Percentiles rank a stretch among this genome's conserved stretches.
These are phyloP conservation scores for Ypsolopha scabrella DNA, from an alignment of 2,888 invertebrate genomes.

Conservation along the genomic window DNA sequence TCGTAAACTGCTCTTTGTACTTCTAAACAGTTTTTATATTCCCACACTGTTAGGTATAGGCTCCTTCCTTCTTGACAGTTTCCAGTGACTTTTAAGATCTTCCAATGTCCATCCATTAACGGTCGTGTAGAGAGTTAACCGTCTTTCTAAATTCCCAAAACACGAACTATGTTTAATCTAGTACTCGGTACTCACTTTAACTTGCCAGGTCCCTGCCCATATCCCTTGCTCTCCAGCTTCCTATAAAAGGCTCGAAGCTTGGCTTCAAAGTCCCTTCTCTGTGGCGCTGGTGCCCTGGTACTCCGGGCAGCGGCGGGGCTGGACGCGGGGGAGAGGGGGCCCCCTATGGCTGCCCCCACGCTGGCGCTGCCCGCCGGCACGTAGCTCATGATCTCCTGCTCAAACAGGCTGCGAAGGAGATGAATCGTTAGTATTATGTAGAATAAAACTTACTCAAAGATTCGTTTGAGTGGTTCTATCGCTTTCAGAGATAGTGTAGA, in stretches of 20 bases:
- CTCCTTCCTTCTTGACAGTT: too few relatives aligned
- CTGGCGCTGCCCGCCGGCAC: constrained; percentile 74
- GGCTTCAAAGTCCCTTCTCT: constrained; percentile 93
- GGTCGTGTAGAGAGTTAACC: too few relatives aligned
- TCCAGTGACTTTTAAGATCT: background rate
- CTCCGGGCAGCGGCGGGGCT: constrained; percentile 86
- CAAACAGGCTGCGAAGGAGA: constrained; percentile 83
- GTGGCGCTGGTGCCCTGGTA: constrained; percentile 89
- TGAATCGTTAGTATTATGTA: background rate
- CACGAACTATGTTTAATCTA: too few relatives aligned
- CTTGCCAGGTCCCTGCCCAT: constrained; percentile 97
- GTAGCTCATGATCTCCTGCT: constrained; percentile 98
- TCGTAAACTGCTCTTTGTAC: too few relatives aligned
- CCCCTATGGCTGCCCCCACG: constrained; percentile 40
- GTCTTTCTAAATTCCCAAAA: too few relatives aligned
- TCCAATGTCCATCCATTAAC: too few relatives aligned
- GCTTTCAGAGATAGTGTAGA: too few relatives aligned
- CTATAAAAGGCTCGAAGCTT: constrained; percentile 95
- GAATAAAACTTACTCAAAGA: too few relatives aligned
- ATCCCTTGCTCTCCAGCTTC: constrained; percentile 95
- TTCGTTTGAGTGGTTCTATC: too few relatives aligned
- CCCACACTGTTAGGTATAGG: too few relatives aligned
- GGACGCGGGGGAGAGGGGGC: constrained; percentile 82
- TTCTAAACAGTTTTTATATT: too few relatives aligned
- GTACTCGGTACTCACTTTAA: constrained; percentile 84